These are phyloP conservation scores for Notoglanidium macrostoma DNA, from an alignment of 2,797 vertebrate genomes.

Conservation along the genomic window DNA sequence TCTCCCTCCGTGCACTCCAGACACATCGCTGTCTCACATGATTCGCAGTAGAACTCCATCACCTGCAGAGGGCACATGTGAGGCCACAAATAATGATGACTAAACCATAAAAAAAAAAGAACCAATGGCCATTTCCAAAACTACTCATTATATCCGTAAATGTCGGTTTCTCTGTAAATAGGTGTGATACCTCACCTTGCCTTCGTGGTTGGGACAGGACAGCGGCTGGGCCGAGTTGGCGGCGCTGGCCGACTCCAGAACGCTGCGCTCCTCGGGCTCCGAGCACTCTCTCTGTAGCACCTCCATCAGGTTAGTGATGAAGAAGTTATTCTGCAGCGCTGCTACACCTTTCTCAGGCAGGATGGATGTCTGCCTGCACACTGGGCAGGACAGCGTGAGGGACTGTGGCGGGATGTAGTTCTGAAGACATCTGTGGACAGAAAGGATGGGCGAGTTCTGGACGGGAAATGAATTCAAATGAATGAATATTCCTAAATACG, in stretches of 20 bases:
- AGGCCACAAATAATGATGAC: neutral
- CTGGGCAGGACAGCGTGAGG: slow-evolving; percentile 92
- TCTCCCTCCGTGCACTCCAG: slow-evolving; percentile 88
- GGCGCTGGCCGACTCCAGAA: slow-evolving; percentile 81
- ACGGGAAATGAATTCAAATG: neutral
- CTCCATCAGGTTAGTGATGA: slow-evolving; percentile 97
- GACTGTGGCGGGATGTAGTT: slow-evolving; percentile 97
- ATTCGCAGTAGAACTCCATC: slow-evolving; percentile 97
- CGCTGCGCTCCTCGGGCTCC: slow-evolving; percentile 74
- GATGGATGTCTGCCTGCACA: slow-evolving; percentile 95
- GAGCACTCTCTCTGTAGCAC: slow-evolving; percentile 87
- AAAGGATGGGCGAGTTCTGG: neutral
- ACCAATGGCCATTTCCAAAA: neutral
- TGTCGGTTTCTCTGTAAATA: too few relatives aligned
- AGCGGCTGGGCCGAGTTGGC: slow-evolving; percentile 84
- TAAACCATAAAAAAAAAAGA: neutral
- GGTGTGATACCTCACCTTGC: slow-evolving; percentile 80
- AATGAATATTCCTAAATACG: neutral
- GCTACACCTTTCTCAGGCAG: slow-evolving; percentile 91
- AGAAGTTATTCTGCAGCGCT: slow-evolving; percentile 94
- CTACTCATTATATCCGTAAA: neutral
- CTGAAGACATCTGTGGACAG: slow-evolving; percentile 85
- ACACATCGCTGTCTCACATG: slow-evolving; percentile 95
- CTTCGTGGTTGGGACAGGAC: slow-evolving; percentile 94
- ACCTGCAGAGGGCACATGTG: slow-evolving; percentile 76